Evolutionary conservation across 1,140 invertebrate genomes (phyloP), one percentile per base, ranked within the genome.

Genomic region (Leptopilina clavipes): DNA sequence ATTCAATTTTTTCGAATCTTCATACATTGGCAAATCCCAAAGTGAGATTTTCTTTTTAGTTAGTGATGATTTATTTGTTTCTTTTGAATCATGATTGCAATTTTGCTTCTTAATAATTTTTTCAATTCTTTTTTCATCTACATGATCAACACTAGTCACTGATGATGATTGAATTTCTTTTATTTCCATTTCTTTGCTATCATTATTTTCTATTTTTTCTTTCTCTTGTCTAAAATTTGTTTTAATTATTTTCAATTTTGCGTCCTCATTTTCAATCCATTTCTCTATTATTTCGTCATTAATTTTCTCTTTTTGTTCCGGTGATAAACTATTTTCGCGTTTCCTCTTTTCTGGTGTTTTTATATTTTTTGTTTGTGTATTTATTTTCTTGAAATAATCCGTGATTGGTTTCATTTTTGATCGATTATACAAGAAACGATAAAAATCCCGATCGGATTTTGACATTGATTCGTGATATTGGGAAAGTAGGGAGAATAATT

Each of bases 401-500:
- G 17, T 73, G 1, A 48, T 73, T 52, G 25, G 72, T 82, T 90
- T 89, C 40, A 88, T 87, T 81, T 86, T 89, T 52, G 83, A 83
- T 74, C 85, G 83, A 70, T 89, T 89, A 82, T 89, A 89, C 37
- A 91, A 89, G 77, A 89, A 91, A 87, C 71, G 83, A 82, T 91
- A 91, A 88, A 91, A 90, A 89, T 90, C 86, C 84, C 76, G 83
- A 77, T 85, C 79, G 17, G 81, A 79, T 11, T 79, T 85, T 14
- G 76, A 74, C 1, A 82, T 25, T 31, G 75, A 79, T 31, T 84
- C 81, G 72, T 83, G 82, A 77, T 91, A 90, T 18, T 87, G 77
- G 40, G 79, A 80, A 6, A 91, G 74, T 43, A 89, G 78, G 25
- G 76, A 79, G 72, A 86, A 89, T 18, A 81, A 73, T 78, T 83